Evolutionary conservation across 2,888 invertebrate species (phyloP).

Genomic region (Microchrysa polita): DNA sequence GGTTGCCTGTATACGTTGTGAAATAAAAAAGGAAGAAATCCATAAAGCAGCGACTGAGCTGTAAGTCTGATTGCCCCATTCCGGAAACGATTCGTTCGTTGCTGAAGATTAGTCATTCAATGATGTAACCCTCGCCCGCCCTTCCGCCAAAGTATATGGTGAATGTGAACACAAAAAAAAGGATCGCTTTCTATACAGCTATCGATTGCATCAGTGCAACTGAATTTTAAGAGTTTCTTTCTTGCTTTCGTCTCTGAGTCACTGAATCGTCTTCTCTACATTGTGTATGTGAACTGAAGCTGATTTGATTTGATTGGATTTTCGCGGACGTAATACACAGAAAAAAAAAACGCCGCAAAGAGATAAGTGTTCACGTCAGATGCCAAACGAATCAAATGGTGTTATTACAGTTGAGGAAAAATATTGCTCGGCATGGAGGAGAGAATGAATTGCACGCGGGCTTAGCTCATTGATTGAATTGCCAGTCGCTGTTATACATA

Average conservation of each 20-base stretch:
- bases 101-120: background rate
- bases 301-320: slow-evolving; percentile 43
- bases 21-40: background rate
- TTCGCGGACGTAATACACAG: slow-evolving; percentile 2
- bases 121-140: background rate
- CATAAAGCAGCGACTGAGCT: background rate
- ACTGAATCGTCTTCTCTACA: background rate
- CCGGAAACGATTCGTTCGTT: too few species aligned
- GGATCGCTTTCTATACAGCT: slow-evolving; percentile 24
- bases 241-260: background rate
- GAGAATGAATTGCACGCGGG: background rate
- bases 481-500: background rate
- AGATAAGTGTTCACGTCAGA: slow-evolving; percentile 28
- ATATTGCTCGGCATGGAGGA: background rate
- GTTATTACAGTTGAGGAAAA: slow-evolving; percentile 15
- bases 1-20: background rate
- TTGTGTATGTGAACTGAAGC: slow-evolving; percentile 30
- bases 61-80: background rate
- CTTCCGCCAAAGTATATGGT: too few species aligned
- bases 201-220: slow-evolving; percentile 36
- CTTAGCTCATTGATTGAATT: slow-evolving; percentile 1
- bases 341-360: slow-evolving; percentile 19
- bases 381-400: slow-evolving; percentile 31
- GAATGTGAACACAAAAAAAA: too few species aligned
- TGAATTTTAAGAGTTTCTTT: slow-evolving; percentile 9